Percentiles rank a stretch among this genome's conserved stretches.
Evolutionary conservation across 2,113 vertebrate species (phyloP).

Genomic region (Neolamprologus variostigma): DNA sequence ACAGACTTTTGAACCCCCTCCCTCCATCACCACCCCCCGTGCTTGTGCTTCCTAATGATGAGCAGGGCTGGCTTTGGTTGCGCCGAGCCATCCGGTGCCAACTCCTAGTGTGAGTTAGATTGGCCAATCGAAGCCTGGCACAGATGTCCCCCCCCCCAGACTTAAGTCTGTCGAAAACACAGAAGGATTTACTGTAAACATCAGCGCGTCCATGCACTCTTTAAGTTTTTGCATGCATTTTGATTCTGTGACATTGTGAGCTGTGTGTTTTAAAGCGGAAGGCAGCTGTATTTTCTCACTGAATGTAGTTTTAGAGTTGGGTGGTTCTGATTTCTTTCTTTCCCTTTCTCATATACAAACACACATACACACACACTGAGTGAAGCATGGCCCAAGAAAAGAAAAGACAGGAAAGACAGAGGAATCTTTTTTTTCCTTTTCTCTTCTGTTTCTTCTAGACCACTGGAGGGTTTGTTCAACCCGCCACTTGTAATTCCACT

Average conservation of each 20-base stretch:
- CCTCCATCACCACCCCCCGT: neutral
- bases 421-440: neutral
- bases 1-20: slow-evolving; percentile 23
- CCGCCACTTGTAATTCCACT: slow-evolving; percentile 69
- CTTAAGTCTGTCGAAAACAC: slow-evolving; percentile 13
- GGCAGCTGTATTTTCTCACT: neutral
- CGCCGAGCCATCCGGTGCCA: slow-evolving; percentile 27
- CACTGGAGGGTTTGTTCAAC: slow-evolving; percentile 53
- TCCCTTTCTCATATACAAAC: neutral
- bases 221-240: neutral
- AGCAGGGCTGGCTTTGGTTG: slow-evolving; percentile 31
- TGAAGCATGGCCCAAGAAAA: neutral
- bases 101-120: slow-evolving; percentile 38
- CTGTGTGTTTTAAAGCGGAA: neutral
- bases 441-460: slow-evolving; percentile 29
- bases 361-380: neutral
- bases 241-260: neutral
- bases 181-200: neutral
- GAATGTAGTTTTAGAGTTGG: neutral
- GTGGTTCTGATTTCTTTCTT: neutral
- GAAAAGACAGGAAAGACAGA: slow-evolving; percentile 35
- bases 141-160: slow-evolving; percentile 1
- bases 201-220: neutral
- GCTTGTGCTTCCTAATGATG: slow-evolving; percentile 46
- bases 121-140: slow-evolving; percentile 37